A percentile compares a stretch with the other conserved stretches of the same genome.
phyloP scores from a whole-genome alignment of 2,797 vertebrate species.

The Lagocephalus sceleratus region DNA sequence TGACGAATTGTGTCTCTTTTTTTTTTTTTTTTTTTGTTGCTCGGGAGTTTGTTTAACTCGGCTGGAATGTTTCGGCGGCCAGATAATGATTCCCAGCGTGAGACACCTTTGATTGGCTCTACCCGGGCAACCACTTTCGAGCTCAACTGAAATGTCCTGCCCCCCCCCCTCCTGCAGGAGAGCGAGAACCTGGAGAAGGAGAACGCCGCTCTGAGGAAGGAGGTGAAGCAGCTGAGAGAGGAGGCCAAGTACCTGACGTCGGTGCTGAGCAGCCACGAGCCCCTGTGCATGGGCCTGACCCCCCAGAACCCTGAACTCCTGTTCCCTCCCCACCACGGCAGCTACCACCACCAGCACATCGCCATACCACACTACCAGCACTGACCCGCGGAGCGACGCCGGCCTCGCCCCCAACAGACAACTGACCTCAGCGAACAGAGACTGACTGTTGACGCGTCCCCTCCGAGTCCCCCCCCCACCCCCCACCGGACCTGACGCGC shows the following conservation, averaged over 20 bases:
- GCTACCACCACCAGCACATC: conserved; percentile 87
- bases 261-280: conserved; percentile 89
- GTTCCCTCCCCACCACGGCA: conserved; percentile 78
- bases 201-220: conserved; percentile 89
- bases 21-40: too few species aligned
- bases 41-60: too few species aligned
- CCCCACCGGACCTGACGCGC: conserved; percentile 15
- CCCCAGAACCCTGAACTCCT: conserved; percentile 79
- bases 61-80: too few species aligned
- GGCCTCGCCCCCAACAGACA: conserved; percentile 32
- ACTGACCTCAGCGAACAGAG: conserved; percentile 58
- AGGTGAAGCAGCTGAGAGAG: conserved; percentile 91
- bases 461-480: too few species aligned
- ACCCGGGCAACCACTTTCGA: neutral
- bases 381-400: conserved; percentile 66
- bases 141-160: neutral
- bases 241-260: conserved; percentile 91
- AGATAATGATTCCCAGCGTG: too few species aligned
- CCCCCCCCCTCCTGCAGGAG: conserved; percentile 77
- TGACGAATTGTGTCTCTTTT: too few species aligned
- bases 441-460: conserved; percentile 38
- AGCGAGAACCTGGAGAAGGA: conserved; percentile 94
- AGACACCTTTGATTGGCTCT: neutral
- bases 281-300: conserved; percentile 83
- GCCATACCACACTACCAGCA: conserved; percentile 88